Evolutionary conservation across 2,888 invertebrate species (phyloP).

Genomic region (Amphimallon solstitiale): DNA sequence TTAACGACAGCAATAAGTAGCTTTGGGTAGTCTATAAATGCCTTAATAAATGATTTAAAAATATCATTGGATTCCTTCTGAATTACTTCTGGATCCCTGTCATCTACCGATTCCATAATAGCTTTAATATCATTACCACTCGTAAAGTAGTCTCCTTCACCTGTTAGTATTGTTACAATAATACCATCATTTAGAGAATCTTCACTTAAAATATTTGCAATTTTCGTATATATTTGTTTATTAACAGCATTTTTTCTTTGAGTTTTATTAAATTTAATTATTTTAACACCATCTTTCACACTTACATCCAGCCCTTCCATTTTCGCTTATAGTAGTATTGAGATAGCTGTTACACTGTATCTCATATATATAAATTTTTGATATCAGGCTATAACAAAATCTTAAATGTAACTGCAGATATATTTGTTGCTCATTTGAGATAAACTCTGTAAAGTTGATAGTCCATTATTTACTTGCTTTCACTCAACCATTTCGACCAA

Average conservation of each 20-base stretch:
- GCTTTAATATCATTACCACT: slow-evolving; percentile 80
- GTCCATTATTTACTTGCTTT: too few species aligned
- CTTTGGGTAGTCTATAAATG: slow-evolving; percentile 90
- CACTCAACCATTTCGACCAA: too few species aligned
- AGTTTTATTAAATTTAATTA: slow-evolving; percentile 80
- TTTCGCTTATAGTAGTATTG: not conserved
- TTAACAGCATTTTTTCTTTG: slow-evolving; percentile 83
- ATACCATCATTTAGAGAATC: slow-evolving; percentile 76
- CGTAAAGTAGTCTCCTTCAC: slow-evolving; percentile 79
- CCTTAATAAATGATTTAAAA: slow-evolving; percentile 74
- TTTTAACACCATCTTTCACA: slow-evolving; percentile 64
- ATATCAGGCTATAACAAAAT: too few species aligned
- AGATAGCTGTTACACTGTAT: too few species aligned
- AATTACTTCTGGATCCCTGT: slow-evolving; percentile 3
- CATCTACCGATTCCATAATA: slow-evolving; percentile 14
- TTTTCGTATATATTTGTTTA: slow-evolving; percentile 72
- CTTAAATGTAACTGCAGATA: too few species aligned
- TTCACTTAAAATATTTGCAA: slow-evolving; percentile 73
- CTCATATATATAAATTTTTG: too few species aligned
- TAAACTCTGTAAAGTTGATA: too few species aligned
- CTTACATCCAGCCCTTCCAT: slow-evolving; percentile 32
- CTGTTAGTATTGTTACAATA: slow-evolving; percentile 72
- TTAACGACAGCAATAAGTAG: slow-evolving; percentile 88
- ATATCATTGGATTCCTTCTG: slow-evolving; percentile 10
- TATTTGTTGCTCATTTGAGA: too few species aligned